Base-by-base conservation (phyloP, 2,113 vertebrate species). In the Nerophis ophidion region DNA sequence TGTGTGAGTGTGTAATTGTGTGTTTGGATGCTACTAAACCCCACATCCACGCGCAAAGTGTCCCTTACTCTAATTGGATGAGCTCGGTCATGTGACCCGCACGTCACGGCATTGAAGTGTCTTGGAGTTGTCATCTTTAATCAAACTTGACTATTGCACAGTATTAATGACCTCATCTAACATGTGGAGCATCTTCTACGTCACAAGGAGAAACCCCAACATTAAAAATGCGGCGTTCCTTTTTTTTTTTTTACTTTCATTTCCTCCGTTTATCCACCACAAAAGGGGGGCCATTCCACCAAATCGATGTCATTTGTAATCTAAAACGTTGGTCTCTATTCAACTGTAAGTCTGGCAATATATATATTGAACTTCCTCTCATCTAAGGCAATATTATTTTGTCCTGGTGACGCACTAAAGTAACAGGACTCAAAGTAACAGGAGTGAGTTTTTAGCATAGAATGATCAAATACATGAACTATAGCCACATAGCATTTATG, bases 121-220 rank as follows among this genome's bases (percentile, higher is more conserved):
- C 61, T 19, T 45, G 35, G 47, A 36, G 33, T 60, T 60, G 67
- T 55, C 68, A 66, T 63, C 59, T 64, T 79, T 77, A 82, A 83
- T 84, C 81, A 73, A 69, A 80, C 74, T 76, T 84, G 79, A 85
- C 85, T 81, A 82, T 79, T 87, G 85, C 86, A 87, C 85, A 86
- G 85, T 87, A 85, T 87, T 89, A 86, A 84, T 81, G 83, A 86
- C 84, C 85, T 84, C 80, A 79, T 86, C 76, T 79, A 85, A 84
- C 80, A 76, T 74, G 82, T 82, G 82, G 82, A 86, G 75, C 74
- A 66, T 77, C 78, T 77, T 82, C 77, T 84, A 77, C 72, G 65
- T 78, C 76, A 77, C 69, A 77, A 86, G 77, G 78, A 77, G 68
- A 68, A 83, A 81, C 85, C 83, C 81, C 80, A 64, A 72, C 79